phyloP scores from a whole-genome alignment of 2,113 vertebrate genomes.

The Monopterus albus region DNA sequence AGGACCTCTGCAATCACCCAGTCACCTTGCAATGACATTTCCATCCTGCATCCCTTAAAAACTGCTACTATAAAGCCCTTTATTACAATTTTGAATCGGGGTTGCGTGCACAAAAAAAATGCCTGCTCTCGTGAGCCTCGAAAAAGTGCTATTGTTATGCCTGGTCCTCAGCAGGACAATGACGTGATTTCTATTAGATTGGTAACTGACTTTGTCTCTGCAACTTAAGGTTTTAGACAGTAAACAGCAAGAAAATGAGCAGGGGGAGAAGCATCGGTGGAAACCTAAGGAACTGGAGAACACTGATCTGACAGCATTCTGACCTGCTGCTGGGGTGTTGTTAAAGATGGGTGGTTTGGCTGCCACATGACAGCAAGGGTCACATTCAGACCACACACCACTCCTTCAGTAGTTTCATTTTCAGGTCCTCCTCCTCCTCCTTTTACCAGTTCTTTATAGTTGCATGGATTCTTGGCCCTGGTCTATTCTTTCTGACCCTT shows the following conservation, averaged over 20 bases:
- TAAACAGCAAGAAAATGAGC: constrained; percentile 38
- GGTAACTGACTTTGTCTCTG: constrained; percentile 46
- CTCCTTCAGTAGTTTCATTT: background rate
- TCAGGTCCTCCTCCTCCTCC: background rate
- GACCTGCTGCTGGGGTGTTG: background rate
- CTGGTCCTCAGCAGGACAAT: constrained; percentile 30
- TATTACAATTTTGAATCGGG: constrained; percentile 1
- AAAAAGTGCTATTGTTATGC: constrained; percentile 56
- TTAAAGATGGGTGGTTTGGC: constrained; percentile 38
- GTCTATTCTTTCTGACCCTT: constrained; percentile 20
- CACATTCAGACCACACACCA: background rate
- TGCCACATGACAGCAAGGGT: constrained; percentile 7
- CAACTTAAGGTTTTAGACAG: constrained; percentile 55
- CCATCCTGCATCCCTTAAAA: background rate
- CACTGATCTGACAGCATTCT: constrained; percentile 7
- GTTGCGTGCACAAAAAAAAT: constrained; percentile 27
- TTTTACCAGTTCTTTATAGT: constrained; percentile 29
- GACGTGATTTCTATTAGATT: constrained; percentile 37
- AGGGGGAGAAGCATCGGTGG: constrained; percentile 30
- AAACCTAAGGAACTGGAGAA: constrained; percentile 9
- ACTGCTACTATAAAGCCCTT: constrained; percentile 16
- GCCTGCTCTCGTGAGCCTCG: background rate
- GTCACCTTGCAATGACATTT: background rate
- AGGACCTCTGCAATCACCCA: constrained; percentile 2
- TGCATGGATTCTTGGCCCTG: constrained; percentile 14